Evolutionary conservation across 1,140 invertebrate species (phyloP).

Genomic region (Hirudo medicinalis): DNA sequence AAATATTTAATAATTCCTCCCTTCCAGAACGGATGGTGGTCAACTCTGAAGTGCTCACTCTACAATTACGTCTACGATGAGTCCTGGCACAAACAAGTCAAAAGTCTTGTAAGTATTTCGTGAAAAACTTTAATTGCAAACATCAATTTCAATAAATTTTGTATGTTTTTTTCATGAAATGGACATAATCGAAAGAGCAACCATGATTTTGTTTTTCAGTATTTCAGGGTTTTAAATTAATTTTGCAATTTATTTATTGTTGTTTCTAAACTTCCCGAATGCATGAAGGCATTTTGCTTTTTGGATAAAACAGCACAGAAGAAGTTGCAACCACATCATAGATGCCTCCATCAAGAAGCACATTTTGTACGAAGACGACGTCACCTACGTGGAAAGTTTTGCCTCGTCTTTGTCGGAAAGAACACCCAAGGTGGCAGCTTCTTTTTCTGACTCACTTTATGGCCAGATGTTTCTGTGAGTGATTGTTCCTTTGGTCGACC

Average conservation of each 20-base stretch:
- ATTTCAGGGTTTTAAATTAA: too few relatives aligned
- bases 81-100: constrained; percentile 11
- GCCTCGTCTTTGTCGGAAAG: not conserved
- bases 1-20: too few relatives aligned
- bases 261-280: too few relatives aligned
- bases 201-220: too few relatives aligned
- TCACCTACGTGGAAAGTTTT: constrained; percentile 16
- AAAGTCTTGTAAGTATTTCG: not conserved
- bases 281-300: too few relatives aligned
- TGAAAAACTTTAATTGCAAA: too few relatives aligned
- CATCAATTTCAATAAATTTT: too few relatives aligned
- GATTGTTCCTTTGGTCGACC: too few relatives aligned
- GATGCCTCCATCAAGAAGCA: constrained; percentile 9
- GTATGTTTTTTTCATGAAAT: too few relatives aligned
- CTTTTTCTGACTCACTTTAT: not conserved
- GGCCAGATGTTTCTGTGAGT: constrained; percentile 9
- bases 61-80: constrained; percentile 10
- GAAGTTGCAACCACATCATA: constrained; percentile 11
- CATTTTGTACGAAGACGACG: constrained; percentile 9
- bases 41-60: not conserved
- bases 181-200: too few relatives aligned
- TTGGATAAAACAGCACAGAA: not conserved
- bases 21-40: too few relatives aligned
- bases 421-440: not conserved
- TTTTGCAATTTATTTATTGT: too few relatives aligned